Evolutionary conservation across 2,888 invertebrate genomes (phyloP), one percentile per base, ranked within the genome.

Genomic region (Cataglyphis livida): DNA sequence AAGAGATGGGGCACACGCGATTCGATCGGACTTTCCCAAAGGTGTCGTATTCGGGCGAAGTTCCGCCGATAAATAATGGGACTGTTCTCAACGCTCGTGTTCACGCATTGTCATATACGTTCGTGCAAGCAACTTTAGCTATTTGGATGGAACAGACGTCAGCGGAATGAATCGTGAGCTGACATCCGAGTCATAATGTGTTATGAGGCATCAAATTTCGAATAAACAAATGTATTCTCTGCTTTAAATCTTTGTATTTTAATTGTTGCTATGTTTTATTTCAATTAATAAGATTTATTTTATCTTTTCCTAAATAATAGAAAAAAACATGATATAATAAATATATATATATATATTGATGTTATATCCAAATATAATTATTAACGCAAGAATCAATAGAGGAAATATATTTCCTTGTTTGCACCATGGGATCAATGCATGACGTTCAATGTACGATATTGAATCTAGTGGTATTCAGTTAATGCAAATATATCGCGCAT

Each of bases 1-100:
- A 44, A 32, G 38, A 65, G 59, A 41, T 51, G 70, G 51, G 18
- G 15, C 35, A 54, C 66, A 41, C 70, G 15, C 25, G 62, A 70
- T 83, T 66, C 70, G 81, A 61, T 70, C 57, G 82, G 70, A 73
- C 81, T 83, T 81, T 83, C 83, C 73, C 83, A 59, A 83, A 83
- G 83, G 83, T 83, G 83, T 83, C 81, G 81, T 81, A 28, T 48
- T 48, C 64, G 32, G 38, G 48, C 28, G 44, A 66, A 83, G 81
- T 83, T 83, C 57, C 64, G 59, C 81, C 83, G 65, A 83, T 83
- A 83, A 83, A 83, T 82, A 81, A 83, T 81, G 59, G 71, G 54
- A 73, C 66, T 32, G 73, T 65, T 66, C 65, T 61, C 76, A 28
- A 44, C 57, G 76, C 48, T 61, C 25, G 59, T 66, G 66, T 82